Base-by-base conservation (phyloP, 2,888 invertebrate species). In the Erannis defoliaria region DNA sequence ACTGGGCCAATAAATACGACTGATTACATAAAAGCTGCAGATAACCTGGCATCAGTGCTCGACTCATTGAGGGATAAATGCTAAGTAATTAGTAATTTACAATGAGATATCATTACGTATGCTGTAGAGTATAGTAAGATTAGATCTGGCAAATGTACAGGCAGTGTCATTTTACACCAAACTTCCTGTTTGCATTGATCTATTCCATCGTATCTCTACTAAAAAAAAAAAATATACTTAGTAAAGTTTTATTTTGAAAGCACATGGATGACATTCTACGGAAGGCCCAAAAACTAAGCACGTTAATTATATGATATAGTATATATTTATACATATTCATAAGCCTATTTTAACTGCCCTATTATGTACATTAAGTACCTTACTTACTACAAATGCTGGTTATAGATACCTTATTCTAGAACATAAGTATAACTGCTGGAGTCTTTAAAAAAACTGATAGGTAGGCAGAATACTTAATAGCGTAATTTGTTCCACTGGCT, bases 51-150 rank as follows among this genome's bases (percentile, higher is more conserved):
- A 38, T 50, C 38, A 50, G 3, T 26, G 8, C 26, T 21, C 10
- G 4, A 5, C 37, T 23, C 26, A 35, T 31, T 48, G 33, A 49
- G 43, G 49, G 45, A 55, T 50, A 42, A 38, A 53, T 38, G 59
- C 18, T 35, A 59, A 61, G 50, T 9, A 16, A 50, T 55, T 26
- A n/a, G n/a, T n/a, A n/a, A n/a, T n/a, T 10, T 1, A 3, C 31
- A 46, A 61, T 40, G 61, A 55, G 46, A 40, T 55, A 59, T 33
- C 31, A 54, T 59, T 48, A 57, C 1, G 45, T 1, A 10, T 16
- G 29, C 45, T 5, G 43, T 26, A n/a, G n/a, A 3, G 12, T 1
- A 35, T 16, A 37, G 16, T 37, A 0, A 37, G 6, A n/a, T 6
- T 37, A 37, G 37, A 4, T 2, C 10, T 6, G 8, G 4, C 16